phyloP scores from a whole-genome alignment of 1,140 invertebrate species.

The Drosophila bocki region DNA sequence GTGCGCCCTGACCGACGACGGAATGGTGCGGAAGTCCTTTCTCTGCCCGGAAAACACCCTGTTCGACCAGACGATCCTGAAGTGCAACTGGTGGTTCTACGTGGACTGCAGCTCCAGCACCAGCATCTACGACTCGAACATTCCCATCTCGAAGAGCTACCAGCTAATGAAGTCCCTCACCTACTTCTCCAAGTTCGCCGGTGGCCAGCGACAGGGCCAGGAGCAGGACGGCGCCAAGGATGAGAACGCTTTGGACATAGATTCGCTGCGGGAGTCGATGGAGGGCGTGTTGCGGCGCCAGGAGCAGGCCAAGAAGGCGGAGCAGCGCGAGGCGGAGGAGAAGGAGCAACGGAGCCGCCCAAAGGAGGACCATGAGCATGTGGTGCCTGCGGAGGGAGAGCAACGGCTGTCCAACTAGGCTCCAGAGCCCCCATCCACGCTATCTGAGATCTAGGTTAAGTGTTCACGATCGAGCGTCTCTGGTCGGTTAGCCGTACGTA shows the following conservation, averaged over 20 bases:
- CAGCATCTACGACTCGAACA: constrained; percentile 93
- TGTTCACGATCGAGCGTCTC: constrained; percentile 74
- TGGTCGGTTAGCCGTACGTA: constrained; percentile 75
- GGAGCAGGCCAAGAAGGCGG: constrained; percentile 64
- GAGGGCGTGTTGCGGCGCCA: constrained; percentile 66
- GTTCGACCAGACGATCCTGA: constrained; percentile 94
- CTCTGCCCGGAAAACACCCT: constrained; percentile 94
- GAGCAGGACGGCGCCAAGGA: constrained; percentile 68
- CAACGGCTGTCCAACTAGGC: constrained; percentile 69
- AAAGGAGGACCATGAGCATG: constrained; percentile 69
- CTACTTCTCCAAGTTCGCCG: constrained; percentile 91
- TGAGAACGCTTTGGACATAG: constrained; percentile 71
- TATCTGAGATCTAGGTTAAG: constrained; percentile 78
- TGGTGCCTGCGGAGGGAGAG: constrained; percentile 59
- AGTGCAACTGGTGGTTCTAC: constrained; percentile 97
- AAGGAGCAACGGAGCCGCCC: constrained; percentile 18
- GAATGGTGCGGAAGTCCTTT: constrained; percentile 95
- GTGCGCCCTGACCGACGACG: constrained; percentile 94
- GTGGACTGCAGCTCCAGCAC: constrained; percentile 93
- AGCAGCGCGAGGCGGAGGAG: constrained; percentile 22
- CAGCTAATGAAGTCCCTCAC: constrained; percentile 95
- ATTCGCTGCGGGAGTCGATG: constrained; percentile 74
- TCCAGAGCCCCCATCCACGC: constrained; percentile 46
- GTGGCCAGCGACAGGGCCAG: constrained; percentile 44
- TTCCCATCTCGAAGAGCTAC: constrained; percentile 95